A percentile compares a stretch with the other conserved stretches of the same genome.
Conservation (phyloP, 2,797 vertebrate genomes). For the Petrocephalus schoutedeni region DNA sequence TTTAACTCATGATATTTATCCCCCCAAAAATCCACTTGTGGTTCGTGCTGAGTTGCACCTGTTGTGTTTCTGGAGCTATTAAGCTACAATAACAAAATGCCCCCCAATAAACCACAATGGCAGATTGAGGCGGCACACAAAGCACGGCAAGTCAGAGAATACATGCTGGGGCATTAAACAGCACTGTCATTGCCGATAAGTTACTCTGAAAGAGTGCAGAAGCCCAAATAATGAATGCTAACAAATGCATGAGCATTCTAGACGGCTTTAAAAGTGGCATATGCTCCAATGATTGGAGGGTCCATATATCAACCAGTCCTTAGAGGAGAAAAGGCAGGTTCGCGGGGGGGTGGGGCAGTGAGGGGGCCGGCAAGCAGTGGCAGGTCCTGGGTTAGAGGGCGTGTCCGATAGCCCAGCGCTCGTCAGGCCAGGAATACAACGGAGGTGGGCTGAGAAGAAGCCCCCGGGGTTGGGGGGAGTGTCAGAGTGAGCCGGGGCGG, state of each 20-base stretch:
- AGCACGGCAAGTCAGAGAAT: neutral
- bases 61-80: neutral
- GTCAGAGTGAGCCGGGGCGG: conserved; percentile 22
- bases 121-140: conserved; percentile 8
- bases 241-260: conserved; percentile 46
- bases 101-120: conserved; percentile 11
- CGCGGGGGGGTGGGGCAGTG: conserved; percentile 54
- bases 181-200: neutral
- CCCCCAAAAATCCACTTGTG: neutral
- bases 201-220: neutral
- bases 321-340: conserved; percentile 72
- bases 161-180: conserved; percentile 4
- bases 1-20: neutral
- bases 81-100: conserved; percentile 15
- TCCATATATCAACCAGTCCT: conserved; percentile 80
- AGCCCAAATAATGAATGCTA: conserved; percentile 59
- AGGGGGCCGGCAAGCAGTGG: neutral
- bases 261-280: conserved; percentile 60
- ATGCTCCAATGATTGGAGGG: conserved; percentile 61
- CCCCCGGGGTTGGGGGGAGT: conserved; percentile 41
- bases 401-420: conserved; percentile 53
- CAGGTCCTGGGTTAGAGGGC: conserved; percentile 15
- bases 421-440: conserved; percentile 52
- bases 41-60: neutral
- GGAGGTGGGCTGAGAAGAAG: conserved; percentile 34